phyloP scores from a whole-genome alignment of 2,888 invertebrate species.

The Andrena flavipes region DNA sequence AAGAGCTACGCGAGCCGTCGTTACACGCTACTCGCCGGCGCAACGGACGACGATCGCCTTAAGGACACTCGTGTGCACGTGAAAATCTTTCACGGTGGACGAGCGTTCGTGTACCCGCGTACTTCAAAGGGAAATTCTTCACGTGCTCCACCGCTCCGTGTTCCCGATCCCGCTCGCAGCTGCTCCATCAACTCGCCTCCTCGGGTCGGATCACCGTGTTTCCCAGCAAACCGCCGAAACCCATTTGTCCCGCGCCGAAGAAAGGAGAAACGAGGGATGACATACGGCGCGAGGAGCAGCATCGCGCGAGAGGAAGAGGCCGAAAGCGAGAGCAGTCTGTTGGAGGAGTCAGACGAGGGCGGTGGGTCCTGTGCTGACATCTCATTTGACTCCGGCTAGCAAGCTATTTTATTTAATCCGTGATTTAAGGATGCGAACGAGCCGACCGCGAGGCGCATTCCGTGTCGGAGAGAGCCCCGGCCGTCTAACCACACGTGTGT shows the following conservation, averaged over 20 bases:
- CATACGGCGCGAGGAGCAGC: conserved; percentile 1
- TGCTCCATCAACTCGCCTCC: no score
- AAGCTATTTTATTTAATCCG: conserved; percentile 81
- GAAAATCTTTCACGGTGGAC: no score
- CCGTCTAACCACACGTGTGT: conserved; percentile 51
- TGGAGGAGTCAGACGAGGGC: conserved; percentile 61
- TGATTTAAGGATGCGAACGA: conserved; percentile 78
- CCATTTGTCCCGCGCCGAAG: conserved; percentile 13
- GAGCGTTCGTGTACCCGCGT: no score
- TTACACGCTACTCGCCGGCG: conserved; percentile 67
- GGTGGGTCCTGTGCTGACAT: conserved; percentile 75
- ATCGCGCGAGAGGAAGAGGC: conserved; percentile 7
- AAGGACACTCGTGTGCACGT: background rate
- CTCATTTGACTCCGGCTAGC: conserved; percentile 77
- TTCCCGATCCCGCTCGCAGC: no score
- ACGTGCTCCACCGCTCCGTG: no score
- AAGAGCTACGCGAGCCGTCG: conserved; percentile 57
- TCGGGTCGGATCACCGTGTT: conserved; percentile 20
- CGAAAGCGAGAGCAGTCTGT: conserved; percentile 65
- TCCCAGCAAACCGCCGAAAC: conserved; percentile 24
- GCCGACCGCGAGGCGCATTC: conserved; percentile 64
- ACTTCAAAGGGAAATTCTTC: no score
- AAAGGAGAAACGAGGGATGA: conserved; percentile 23
- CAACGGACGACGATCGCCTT: background rate
- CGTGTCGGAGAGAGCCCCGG: conserved; percentile 55